Base-by-base conservation (phyloP, 1,140 invertebrate genomes). In the Ruditapes philippinarum region DNA sequence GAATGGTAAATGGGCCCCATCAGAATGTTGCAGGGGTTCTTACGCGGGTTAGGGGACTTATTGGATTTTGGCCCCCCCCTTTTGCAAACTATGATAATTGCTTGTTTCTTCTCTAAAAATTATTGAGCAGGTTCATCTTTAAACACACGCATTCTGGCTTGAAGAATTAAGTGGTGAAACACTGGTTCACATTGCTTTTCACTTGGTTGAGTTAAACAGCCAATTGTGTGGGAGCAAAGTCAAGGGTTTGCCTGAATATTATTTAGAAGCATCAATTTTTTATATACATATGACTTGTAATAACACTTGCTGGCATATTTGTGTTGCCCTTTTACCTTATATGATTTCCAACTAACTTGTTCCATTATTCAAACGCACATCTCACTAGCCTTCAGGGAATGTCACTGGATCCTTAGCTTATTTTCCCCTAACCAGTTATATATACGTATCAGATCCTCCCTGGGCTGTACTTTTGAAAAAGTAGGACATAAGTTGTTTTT, bases 231-330 rank as follows among this genome's bases (percentile, higher is more conserved):
- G 87, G 87, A n/a, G 54, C 22, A 33, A 45, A 89, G 51, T 78
- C 87, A 57, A 89, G n/a, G n/a, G n/a, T n/a, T n/a, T n/a, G n/a
- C n/a, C n/a, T n/a, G n/a, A n/a, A n/a, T n/a, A n/a, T n/a, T n/a
- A n/a, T n/a, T n/a, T n/a, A n/a, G n/a, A n/a, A n/a, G n/a, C n/a
- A n/a, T n/a, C n/a, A n/a, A n/a, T n/a, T 82, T 22, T 0, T 38
- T 0, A 82, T 89, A 25, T 89, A 76, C 28, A 82, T 42, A 38
- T 82, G 65, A 42, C 79, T 89, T n/a, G 79, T 89, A 31, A 89
- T 25, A 60, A 74, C 42, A 51, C 54, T 68, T 42, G 28, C 14
- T 28, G 70, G 73, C 0, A 84, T 54, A 65, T 78, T 68, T 78
- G 33, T 82, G 11, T 83, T 70, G n/a, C n/a, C 79, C 87, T 74